These are phyloP conservation scores for Struthidea cinerea DNA, from an alignment of 2,113 vertebrate genomes.

Conservation along the genomic window DNA sequence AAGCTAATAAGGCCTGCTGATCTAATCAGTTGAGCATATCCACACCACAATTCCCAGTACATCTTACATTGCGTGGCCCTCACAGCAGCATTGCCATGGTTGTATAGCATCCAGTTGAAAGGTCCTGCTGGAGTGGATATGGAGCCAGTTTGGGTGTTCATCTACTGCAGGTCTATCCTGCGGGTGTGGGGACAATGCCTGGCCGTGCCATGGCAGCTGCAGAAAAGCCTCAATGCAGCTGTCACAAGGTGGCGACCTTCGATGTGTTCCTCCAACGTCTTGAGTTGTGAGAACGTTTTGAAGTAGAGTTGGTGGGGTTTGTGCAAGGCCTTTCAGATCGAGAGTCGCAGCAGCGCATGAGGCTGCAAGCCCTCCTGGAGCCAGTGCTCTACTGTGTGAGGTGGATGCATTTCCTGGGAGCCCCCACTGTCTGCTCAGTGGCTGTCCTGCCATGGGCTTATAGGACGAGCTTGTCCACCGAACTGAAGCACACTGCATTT, in stretches of 20 bases:
- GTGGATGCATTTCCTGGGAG: neutral
- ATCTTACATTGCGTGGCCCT: neutral
- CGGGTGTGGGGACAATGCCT: accelerated
- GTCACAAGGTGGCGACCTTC: constrained; percentile 41
- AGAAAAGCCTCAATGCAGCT: neutral
- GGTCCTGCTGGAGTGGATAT: neutral
- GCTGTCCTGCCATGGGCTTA: neutral
- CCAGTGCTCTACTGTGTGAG: neutral
- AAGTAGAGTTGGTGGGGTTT: neutral
- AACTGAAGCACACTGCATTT: neutral
- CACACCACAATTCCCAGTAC: neutral
- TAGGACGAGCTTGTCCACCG: neutral
- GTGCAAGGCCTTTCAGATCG: neutral
- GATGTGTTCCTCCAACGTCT: neutral
- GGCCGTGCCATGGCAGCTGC: neutral
- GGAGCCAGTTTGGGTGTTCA: neutral
- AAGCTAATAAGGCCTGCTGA: neutral
- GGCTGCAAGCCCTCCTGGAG: neutral
- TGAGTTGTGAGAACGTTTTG: neutral
- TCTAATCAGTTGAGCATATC: neutral
- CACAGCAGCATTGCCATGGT: neutral
- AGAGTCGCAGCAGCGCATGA: neutral
- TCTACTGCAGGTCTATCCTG: accelerated
- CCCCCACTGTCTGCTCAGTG: neutral
- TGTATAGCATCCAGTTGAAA: neutral